phyloP scores from a whole-genome alignment of 2,888 invertebrate species.

The Netelia virgata region DNA sequence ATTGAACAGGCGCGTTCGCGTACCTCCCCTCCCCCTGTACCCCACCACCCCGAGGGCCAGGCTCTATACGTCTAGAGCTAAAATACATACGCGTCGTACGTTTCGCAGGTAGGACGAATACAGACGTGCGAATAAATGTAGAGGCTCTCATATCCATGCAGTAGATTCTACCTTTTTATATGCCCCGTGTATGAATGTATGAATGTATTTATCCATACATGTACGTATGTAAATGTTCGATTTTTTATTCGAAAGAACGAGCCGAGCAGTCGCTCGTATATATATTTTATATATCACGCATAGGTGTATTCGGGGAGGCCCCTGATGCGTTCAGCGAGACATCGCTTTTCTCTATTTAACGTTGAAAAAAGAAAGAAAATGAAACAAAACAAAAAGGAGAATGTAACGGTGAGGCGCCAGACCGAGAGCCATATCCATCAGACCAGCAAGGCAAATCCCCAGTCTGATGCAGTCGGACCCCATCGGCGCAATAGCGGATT shows the following conservation, averaged over 20 bases:
- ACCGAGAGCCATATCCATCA: constrained; percentile 44
- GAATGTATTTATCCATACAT: constrained; percentile 23
- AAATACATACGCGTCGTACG: constrained; percentile 21
- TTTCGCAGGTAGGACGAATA: constrained; percentile 26
- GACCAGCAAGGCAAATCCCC: constrained; percentile 29
- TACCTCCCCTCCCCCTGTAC: constrained; percentile 54
- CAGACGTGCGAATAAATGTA: background rate
- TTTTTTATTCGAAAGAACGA: constrained; percentile 73
- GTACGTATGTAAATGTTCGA: constrained; percentile 26
- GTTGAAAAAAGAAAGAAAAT: constrained; percentile 13
- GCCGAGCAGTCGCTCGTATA: constrained; percentile 64
- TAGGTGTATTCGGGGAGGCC: background rate
- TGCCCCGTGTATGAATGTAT: constrained; percentile 12
- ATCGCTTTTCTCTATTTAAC: constrained; percentile 53
- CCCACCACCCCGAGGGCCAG: constrained; percentile 38
- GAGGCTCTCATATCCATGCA: constrained; percentile 11
- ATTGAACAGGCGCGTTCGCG: constrained; percentile 71
- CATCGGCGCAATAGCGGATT: constrained; percentile 54
- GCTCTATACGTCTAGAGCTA: constrained; percentile 29
- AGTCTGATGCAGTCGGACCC: constrained; percentile 24
- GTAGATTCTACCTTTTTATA: constrained; percentile 38
- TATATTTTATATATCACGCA: constrained; percentile 51
- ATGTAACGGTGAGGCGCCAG: constrained; percentile 42
- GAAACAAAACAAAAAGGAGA: constrained; percentile 15
- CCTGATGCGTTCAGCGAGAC: constrained; percentile 30